These are phyloP conservation scores for Drosophila paracracens DNA, from an alignment of 2,888 invertebrate genomes.

Conservation along the genomic window DNA sequence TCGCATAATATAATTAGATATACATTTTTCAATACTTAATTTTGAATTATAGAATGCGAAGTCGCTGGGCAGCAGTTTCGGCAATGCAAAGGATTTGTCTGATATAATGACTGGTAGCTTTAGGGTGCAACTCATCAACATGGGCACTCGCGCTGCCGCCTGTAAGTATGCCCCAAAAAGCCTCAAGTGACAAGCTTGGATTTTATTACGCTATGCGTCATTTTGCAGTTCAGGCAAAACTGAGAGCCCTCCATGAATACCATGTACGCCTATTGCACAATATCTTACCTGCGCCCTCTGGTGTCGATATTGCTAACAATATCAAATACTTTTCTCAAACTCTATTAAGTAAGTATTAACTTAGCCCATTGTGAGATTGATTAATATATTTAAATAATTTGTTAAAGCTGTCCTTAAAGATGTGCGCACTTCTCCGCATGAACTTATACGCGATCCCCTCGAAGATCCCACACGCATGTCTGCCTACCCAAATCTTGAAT, in stretches of 20 bases:
- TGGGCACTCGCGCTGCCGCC: constrained; percentile 97
- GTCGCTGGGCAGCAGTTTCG: constrained; percentile 83
- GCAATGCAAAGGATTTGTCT: constrained; percentile 84
- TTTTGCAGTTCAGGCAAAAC: constrained; percentile 97
- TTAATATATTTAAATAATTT: not conserved
- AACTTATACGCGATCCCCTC: constrained; percentile 94
- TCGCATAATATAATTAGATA: not conserved
- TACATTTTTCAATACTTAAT: not conserved
- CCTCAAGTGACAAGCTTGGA: constrained; percentile 40
- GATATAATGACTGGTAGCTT: constrained; percentile 89
- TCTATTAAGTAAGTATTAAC: constrained; percentile 91
- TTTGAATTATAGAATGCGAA: constrained; percentile 76
- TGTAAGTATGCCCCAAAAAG: constrained; percentile 88
- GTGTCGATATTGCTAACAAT: constrained; percentile 98
- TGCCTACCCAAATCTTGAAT: constrained; percentile 98
- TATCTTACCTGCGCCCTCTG: constrained; percentile 95
- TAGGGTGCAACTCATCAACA: constrained; percentile 90
- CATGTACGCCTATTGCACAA: constrained; percentile 96
- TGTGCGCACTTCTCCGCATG: constrained; percentile 96
- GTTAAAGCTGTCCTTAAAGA: constrained; percentile 95
- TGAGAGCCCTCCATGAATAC: constrained; percentile 98
- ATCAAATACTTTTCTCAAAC: constrained; percentile 99
- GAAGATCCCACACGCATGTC: constrained; percentile 94
- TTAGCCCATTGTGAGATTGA: not conserved
- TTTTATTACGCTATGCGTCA: not conserved